These are phyloP conservation scores for Aldabrachelys gigantea DNA, from an alignment of 2,113 vertebrate species.

Conservation along the genomic window DNA sequence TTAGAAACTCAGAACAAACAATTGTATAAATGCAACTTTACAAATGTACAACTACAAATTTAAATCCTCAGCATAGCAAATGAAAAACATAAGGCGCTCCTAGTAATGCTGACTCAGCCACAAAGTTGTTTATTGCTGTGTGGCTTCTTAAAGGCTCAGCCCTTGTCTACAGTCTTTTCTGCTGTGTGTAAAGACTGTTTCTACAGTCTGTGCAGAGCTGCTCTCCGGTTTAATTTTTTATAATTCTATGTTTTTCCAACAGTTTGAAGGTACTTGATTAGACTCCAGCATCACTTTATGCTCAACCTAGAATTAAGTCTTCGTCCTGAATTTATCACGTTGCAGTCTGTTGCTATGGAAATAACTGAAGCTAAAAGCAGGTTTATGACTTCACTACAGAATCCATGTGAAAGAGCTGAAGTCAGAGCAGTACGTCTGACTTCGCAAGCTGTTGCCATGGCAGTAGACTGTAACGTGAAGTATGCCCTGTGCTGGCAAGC, in stretches of 20 bases:
- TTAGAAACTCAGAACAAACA: not conserved
- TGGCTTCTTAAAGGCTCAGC: not conserved
- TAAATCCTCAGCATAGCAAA: not conserved
- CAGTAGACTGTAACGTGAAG: rapidly evolving
- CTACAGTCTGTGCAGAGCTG: not conserved
- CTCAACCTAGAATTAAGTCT: not conserved
- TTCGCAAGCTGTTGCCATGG: not conserved
- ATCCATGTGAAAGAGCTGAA: not conserved
- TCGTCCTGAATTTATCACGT: not conserved
- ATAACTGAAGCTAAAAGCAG: rapidly evolving
- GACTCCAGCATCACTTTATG: no score
- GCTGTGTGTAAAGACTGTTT: not conserved
- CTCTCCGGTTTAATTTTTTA: not conserved
- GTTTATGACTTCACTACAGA: not conserved
- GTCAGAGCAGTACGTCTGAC: not conserved
- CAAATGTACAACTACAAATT: no score
- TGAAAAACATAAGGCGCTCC: no score
- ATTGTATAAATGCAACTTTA: not conserved
- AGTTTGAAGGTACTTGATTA: rapidly evolving
- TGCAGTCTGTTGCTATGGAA: not conserved
- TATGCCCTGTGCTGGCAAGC: rapidly evolving
- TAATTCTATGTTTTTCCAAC: not conserved
- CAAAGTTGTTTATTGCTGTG: not conserved
- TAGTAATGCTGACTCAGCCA: not conserved
- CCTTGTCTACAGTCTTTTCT: not conserved